Percentiles rank a stretch among this genome's conserved stretches.
Evolutionary conservation across 2,888 invertebrate species (phyloP).

Genomic region (Neelides folsomi): DNA sequence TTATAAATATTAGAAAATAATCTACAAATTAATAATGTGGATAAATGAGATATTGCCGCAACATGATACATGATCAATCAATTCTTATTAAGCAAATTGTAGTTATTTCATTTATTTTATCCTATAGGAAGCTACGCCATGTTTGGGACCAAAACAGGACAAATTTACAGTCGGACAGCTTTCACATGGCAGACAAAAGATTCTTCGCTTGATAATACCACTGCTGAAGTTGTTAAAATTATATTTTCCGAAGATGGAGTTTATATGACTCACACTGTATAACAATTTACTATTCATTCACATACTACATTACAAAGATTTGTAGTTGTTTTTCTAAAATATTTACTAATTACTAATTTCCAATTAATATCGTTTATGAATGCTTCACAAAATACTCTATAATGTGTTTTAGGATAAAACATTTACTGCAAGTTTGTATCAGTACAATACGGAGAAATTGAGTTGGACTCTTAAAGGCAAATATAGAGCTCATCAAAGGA

Average conservation of each 20-base stretch:
- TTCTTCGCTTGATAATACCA: constrained; percentile 8
- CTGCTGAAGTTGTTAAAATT: constrained; percentile 14
- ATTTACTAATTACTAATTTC: too few relatives aligned
- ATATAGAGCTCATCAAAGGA: constrained; percentile 48
- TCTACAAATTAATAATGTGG: too few relatives aligned
- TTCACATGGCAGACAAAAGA: constrained; percentile 8
- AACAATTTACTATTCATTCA: too few relatives aligned
- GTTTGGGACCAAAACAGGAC: constrained; percentile 7
- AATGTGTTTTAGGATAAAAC: constrained; percentile 6
- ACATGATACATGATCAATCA: too few relatives aligned
- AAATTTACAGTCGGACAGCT: constrained; percentile 8
- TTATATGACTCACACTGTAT: constrained; percentile 20
- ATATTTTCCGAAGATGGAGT: constrained; percentile 24
- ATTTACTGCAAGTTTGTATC: constrained; percentile 9
- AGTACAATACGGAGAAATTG: constrained; percentile 6
- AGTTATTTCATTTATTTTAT: background rate
- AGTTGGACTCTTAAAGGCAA: constrained; percentile 49
- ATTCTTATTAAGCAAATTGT: background rate
- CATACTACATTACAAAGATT: too few relatives aligned
- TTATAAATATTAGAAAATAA: too few relatives aligned
- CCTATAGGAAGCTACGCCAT: constrained; percentile 9
- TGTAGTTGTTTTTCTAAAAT: too few relatives aligned
- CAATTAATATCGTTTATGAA: too few relatives aligned
- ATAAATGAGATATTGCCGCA: background rate
- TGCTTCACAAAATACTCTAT: background rate